These are phyloP conservation scores for Mythimna ferrago DNA, from an alignment of 2,888 invertebrate genomes.

Conservation along the genomic window DNA sequence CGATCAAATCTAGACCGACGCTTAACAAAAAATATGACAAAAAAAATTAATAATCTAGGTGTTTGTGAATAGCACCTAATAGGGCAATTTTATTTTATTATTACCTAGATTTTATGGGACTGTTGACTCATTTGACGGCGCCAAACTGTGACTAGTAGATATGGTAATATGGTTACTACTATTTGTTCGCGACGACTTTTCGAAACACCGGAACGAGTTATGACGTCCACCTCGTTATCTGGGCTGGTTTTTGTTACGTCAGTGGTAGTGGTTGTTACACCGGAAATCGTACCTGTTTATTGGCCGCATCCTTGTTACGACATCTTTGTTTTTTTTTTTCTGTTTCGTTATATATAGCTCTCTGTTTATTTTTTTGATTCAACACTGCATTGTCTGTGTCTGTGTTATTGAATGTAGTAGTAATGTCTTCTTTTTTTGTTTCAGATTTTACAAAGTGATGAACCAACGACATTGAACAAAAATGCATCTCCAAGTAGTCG, in stretches of 20 bases:
- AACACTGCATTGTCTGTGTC: slow-evolving; percentile 24
- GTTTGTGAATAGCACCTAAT: slow-evolving; percentile 70
- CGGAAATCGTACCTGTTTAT: slow-evolving; percentile 85
- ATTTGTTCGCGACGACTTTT: slow-evolving; percentile 65
- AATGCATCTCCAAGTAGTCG: slow-evolving; percentile 82
- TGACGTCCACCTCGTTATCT: slow-evolving; percentile 68
- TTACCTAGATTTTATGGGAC: slow-evolving; percentile 72
- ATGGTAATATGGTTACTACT: slow-evolving; percentile 76
- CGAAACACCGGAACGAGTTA: slow-evolving; percentile 68
- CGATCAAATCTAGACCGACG: slow-evolving; percentile 46
- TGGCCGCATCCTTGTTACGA: slow-evolving; percentile 76
- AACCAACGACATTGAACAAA: slow-evolving; percentile 70
- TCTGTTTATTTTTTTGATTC: slow-evolving; percentile 37
- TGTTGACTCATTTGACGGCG: slow-evolving; percentile 78
- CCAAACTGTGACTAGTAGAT: slow-evolving; percentile 75
- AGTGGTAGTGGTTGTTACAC: slow-evolving; percentile 71
- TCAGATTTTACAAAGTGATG: slow-evolving; percentile 84
- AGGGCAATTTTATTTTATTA: slow-evolving; percentile 74
- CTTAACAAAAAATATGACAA: slow-evolving; percentile 6
- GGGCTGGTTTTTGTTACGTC: slow-evolving; percentile 73
- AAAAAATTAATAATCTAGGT: slow-evolving; percentile 52
- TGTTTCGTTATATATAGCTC: slow-evolving; percentile 64
- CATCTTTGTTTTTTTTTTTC: slow-evolving; percentile 69
- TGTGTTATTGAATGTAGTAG: slow-evolving; percentile 19
- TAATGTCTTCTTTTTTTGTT: slow-evolving; percentile 73